Conservation (phyloP, 2,797 vertebrate species). For the Notoglanidium macrostoma region DNA sequence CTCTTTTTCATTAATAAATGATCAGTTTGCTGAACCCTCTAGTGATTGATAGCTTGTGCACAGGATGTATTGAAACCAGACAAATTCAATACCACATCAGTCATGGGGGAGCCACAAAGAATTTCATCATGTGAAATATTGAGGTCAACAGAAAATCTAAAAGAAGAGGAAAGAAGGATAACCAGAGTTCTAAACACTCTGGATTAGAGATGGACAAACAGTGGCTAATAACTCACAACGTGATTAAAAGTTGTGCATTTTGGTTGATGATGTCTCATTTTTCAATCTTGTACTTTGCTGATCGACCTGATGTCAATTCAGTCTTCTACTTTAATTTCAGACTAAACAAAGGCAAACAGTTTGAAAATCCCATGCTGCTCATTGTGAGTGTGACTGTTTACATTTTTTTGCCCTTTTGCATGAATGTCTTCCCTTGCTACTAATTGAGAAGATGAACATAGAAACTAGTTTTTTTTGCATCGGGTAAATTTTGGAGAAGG, state of each 20-base stretch:
- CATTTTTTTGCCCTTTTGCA: not conserved
- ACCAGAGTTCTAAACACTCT: conserved; percentile 43
- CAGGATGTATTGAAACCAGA: conserved; percentile 81
- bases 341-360: not conserved
- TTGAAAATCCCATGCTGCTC: not conserved
- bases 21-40: conserved; percentile 79
- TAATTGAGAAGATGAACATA: not conserved
- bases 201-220: conserved; percentile 42
- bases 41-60: conserved; percentile 82
- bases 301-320: conserved; percentile 49
- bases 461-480: not conserved
- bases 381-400: not conserved
- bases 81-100: conserved; percentile 79
- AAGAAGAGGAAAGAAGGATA: conserved; percentile 44
- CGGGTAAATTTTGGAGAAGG: not conserved
- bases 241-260: conserved; percentile 44
- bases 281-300: conserved; percentile 62
- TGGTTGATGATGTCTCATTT: conserved; percentile 38
- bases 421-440: not conserved
- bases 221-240: conserved; percentile 31
- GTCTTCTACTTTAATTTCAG: conserved; percentile 41
- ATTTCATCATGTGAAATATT: conserved; percentile 80
- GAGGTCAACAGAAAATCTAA: conserved; percentile 75
- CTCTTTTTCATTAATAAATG: conserved; percentile 83
- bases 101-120: conserved; percentile 75